phyloP scores from a whole-genome alignment of 2,797 vertebrate species.

The Phoebastria nigripes region DNA sequence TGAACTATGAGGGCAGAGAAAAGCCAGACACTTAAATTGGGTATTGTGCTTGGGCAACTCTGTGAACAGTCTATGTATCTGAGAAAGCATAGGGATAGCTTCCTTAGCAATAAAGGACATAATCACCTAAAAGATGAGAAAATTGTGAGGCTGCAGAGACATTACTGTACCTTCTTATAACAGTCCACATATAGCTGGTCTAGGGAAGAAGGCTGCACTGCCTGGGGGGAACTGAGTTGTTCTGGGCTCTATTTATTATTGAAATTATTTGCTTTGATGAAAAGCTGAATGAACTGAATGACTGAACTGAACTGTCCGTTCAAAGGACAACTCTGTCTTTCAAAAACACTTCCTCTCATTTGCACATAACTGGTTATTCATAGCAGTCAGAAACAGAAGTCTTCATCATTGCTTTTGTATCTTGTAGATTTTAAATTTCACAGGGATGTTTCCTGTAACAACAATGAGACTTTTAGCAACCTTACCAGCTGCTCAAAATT shows the following conservation, averaged over 20 bases:
- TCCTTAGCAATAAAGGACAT: not conserved
- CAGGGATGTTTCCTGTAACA: not conserved
- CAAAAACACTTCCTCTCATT: not conserved
- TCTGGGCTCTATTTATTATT: not conserved
- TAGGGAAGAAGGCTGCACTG: not conserved
- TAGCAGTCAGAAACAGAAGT: not conserved
- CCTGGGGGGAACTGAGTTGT: not conserved
- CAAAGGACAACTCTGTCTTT: not conserved
- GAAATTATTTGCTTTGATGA: not conserved
- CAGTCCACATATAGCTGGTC: not conserved
- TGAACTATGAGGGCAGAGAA: not conserved
- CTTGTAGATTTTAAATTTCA: not conserved
- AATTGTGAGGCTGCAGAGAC: not conserved
- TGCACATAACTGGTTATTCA: not conserved
- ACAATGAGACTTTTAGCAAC: not conserved
- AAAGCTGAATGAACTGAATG: not conserved
- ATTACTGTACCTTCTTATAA: not conserved
- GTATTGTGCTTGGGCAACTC: not conserved
- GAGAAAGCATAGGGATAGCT: not conserved
- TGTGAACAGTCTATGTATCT: not conserved
- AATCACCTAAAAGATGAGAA: not conserved
- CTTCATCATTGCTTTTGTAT: not conserved
- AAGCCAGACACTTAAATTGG: not conserved
- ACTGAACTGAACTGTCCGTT: not conserved
- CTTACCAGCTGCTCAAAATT: not conserved